Evolutionary conservation across 2,888 invertebrate genomes (phyloP).

Genomic region (Biston stratarius): DNA sequence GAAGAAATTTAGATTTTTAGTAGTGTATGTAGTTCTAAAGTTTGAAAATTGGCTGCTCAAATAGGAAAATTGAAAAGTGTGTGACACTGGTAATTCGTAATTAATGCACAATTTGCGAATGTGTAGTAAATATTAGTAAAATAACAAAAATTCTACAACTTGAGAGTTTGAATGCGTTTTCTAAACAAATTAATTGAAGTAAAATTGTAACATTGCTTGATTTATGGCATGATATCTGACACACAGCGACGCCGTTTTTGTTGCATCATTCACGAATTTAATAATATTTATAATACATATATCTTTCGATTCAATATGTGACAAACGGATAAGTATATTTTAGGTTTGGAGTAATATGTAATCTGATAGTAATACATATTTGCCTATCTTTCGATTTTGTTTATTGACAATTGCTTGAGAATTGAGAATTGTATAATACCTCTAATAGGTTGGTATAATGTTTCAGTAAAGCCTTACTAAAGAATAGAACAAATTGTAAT

Average conservation of each 20-base stretch:
- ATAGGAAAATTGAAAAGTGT: not conserved
- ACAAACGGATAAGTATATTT: no score
- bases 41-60: conserved; percentile 12
- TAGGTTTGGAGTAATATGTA: no score
- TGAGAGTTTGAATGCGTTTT: not conserved
- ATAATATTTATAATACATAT: no score
- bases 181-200: not conserved
- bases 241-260: not conserved
- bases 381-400: no score
- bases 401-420: no score
- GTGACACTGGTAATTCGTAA: conserved; percentile 8
- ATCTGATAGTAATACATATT: no score
- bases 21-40: conserved; percentile 12
- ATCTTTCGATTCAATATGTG: no score
- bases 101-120: conserved; percentile 1
- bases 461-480: no score
- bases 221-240: not conserved
- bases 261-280: not conserved
- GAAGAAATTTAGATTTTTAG: conserved; percentile 3
- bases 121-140: not conserved
- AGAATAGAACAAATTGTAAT: no score
- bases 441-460: no score
- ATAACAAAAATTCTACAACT: not conserved
- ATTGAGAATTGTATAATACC: no score
- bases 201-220: not conserved